These are phyloP conservation scores for Alviniconcha strummeri DNA, from an alignment of 2,888 invertebrate genomes.

Conservation along the genomic window DNA sequence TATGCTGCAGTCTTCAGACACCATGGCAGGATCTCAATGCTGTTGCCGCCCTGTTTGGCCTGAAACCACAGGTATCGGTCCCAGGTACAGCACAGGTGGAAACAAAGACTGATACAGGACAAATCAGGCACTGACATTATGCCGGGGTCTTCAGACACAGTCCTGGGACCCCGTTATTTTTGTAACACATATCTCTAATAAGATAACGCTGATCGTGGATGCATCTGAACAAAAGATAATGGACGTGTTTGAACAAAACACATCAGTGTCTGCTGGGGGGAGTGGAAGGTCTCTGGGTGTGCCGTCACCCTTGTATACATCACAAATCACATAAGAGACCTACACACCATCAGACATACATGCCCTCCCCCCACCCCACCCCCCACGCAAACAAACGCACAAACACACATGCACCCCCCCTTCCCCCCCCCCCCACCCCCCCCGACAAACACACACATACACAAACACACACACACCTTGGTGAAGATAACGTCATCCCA, in stretches of 20 bases:
- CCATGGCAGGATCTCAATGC: constrained; percentile 25
- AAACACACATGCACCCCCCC: neutral
- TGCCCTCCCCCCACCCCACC: neutral
- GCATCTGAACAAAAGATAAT: too few species aligned
- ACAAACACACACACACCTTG: constrained; percentile 10
- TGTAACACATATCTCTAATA: too few species aligned
- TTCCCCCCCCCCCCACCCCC: neutral
- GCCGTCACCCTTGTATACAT: too few species aligned
- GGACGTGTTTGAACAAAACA: too few species aligned
- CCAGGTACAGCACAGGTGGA: neutral
- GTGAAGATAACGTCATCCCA: neutral
- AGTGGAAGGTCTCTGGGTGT: too few species aligned
- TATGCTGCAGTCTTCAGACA: constrained; percentile 49
- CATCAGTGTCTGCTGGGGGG: too few species aligned
- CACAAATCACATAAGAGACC: neutral
- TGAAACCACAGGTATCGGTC: neutral
- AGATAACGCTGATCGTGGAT: too few species aligned
- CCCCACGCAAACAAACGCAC: neutral
- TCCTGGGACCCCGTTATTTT: neutral
- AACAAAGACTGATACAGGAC: constrained; percentile 41
- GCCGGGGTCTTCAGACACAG: constrained; percentile 49
- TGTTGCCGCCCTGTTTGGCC: constrained; percentile 53
- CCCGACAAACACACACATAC: neutral
- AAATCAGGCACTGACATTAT: constrained; percentile 50
- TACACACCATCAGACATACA: neutral